Evolutionary conservation across 2,888 invertebrate species (phyloP).

Genomic region (Notodromas monacha): DNA sequence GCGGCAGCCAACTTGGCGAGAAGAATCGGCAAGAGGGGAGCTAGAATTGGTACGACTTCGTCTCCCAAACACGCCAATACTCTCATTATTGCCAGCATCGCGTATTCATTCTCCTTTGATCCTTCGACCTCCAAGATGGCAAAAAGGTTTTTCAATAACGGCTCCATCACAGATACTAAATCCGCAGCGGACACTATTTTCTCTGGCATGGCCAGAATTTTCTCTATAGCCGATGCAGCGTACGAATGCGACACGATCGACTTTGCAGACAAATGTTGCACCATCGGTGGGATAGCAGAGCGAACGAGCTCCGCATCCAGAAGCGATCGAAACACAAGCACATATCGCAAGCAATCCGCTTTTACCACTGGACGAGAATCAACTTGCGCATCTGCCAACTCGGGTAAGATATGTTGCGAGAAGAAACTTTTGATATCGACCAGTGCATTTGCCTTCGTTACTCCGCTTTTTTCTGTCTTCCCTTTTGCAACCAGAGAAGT

Average conservation of each 20-base stretch:
- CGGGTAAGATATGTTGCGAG: conserved; percentile 47
- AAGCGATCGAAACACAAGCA: conserved; percentile 77
- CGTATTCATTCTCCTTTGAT: conserved; percentile 76
- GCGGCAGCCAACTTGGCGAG: conserved; percentile 48
- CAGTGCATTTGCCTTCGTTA: conserved; percentile 58
- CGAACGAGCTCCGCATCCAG: conserved; percentile 43
- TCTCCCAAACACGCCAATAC: conserved; percentile 49
- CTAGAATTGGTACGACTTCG: conserved; percentile 39
- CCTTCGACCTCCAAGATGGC: conserved; percentile 31
- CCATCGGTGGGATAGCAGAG: conserved; percentile 37
- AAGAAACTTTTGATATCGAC: conserved; percentile 70
- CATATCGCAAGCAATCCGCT: conserved; percentile 78
- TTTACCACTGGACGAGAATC: conserved; percentile 63
- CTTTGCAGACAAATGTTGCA: conserved; percentile 36
- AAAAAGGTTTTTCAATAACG: conserved; percentile 41
- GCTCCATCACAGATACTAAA: conserved; percentile 29
- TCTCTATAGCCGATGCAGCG: conserved; percentile 67
- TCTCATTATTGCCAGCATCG: conserved; percentile 87
- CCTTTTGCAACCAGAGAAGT: conserved; percentile 73
- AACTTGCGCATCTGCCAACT: conserved; percentile 34
- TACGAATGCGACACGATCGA: conserved; percentile 76
- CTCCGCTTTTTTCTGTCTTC: conserved; percentile 55
- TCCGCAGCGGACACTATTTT: conserved; percentile 39
- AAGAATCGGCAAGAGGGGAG: conserved; percentile 43
- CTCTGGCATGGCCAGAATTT: conserved; percentile 50